Base-by-base conservation (phyloP, 2,888 invertebrate species). In the Cheilosia vernalis region DNA sequence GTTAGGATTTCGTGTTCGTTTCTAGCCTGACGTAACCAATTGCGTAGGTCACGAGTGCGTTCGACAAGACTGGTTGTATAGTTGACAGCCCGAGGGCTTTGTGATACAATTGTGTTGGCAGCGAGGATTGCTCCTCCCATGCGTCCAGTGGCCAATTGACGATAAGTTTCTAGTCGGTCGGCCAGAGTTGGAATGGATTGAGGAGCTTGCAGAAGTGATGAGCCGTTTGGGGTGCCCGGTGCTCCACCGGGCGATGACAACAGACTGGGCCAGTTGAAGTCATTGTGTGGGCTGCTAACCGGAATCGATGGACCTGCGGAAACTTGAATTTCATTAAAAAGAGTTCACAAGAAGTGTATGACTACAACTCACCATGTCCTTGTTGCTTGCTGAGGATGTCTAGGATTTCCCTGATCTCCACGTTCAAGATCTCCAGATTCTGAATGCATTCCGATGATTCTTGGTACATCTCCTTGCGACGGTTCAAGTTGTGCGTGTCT, bases 351-450 rank as follows among this genome's bases (percentile, higher is more conserved):
- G 15, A 42, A 9, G 9, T 4, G 33, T 2, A 1, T 47, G 10
- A 6, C n/a, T 49, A 9, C 9, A 69, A 49, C 87, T 88, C 80
- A 87, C 88, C 89, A 79, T 89, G 91, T 66, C 89, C 89, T 73
- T 94, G 94, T 82, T 94, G 94, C 88, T 94, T 94, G 87, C 94
- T 93, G 51, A 95, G 90, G 77, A 95, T 94, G 83, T 95, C 94
- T 93, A 95, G 94, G 83, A 95, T 95, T 89, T 95, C 95, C 58
- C 94, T 93, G 86, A 95, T 95, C 91, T 95, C 95, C 0, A 94
- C 94, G 90, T 95, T 95, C 19, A 95, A 92, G 88, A 94, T 95
- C 89, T 95, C 95, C 89, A 95, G 91, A 88, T 94, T 95, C 87
- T 95, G 95, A 87, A 95, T 95, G 87, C 95, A 95, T 89, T 95